These are phyloP conservation scores for Cariama cristata DNA, from an alignment of 2,113 vertebrate species.

Conservation along the genomic window DNA sequence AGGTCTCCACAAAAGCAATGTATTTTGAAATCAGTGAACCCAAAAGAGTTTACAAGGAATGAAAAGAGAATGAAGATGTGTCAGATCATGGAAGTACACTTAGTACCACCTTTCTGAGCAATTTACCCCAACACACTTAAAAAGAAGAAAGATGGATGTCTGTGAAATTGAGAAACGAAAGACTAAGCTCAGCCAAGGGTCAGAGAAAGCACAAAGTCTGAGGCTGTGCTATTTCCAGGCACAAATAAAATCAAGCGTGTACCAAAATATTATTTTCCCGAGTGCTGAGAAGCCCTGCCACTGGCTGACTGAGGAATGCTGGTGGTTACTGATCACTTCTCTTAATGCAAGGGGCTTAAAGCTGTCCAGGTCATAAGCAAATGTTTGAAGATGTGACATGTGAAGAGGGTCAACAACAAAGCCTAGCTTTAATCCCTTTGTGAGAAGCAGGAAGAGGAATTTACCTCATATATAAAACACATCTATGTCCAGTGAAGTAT, in stretches of 20 bases:
- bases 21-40: background rate
- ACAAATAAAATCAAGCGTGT: background rate
- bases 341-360: background rate
- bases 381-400: constrained; percentile 22
- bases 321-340: background rate
- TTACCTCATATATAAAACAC: background rate
- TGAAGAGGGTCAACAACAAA: constrained; percentile 23
- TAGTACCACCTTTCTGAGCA: background rate
- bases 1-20: background rate
- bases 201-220: background rate
- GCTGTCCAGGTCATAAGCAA: constrained; percentile 8
- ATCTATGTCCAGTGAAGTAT: constrained; percentile 3
- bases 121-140: background rate
- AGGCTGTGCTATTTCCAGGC: background rate
- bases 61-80: background rate
- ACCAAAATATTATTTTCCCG: rapidly evolving
- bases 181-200: background rate
- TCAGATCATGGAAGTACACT: background rate
- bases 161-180: background rate
- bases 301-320: background rate
- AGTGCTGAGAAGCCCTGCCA: background rate
- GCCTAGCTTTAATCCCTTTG: constrained; percentile 28
- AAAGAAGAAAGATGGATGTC: background rate
- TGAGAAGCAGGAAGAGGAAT: constrained; percentile 35
- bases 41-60: background rate